These are phyloP conservation scores for Clistopyga incitator DNA, from an alignment of 2,888 invertebrate genomes.

Conservation along the genomic window DNA sequence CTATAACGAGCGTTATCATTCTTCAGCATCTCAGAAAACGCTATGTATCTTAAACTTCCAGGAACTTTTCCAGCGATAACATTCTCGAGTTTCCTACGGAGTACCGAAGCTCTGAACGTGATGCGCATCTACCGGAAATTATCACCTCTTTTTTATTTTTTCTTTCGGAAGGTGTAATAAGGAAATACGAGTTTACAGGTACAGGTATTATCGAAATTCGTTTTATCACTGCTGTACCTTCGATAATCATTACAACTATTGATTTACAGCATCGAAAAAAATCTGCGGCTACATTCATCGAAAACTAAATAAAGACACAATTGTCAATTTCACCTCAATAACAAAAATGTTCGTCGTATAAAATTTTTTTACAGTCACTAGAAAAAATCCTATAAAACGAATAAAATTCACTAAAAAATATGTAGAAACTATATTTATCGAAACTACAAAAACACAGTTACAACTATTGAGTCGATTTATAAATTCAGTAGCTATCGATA, in stretches of 20 bases:
- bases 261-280: background rate
- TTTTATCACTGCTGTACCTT: too few relatives aligned
- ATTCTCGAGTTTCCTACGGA: background rate
- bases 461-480: too few relatives aligned
- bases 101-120: background rate
- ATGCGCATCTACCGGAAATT: background rate
- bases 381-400: too few relatives aligned
- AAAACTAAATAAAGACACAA: too few relatives aligned
- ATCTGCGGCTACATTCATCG: background rate
- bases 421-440: too few relatives aligned
- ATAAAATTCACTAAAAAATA: too few relatives aligned
- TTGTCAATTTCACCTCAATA: too few relatives aligned
- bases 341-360: too few relatives aligned
- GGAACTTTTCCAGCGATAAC: slow-evolving; percentile 31
- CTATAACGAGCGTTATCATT: slow-evolving; percentile 41
- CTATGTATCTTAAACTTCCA: slow-evolving; percentile 63
- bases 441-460: too few relatives aligned
- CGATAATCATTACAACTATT: background rate
- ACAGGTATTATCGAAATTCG: background rate
- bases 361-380: too few relatives aligned
- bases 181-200: background rate
- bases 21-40: background rate
- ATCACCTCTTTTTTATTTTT: background rate
- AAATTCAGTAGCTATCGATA: too few relatives aligned
- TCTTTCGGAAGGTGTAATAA: background rate